These are phyloP conservation scores for Larimichthys polyactis DNA, from an alignment of 2,113 vertebrate species.

Conservation along the genomic window DNA sequence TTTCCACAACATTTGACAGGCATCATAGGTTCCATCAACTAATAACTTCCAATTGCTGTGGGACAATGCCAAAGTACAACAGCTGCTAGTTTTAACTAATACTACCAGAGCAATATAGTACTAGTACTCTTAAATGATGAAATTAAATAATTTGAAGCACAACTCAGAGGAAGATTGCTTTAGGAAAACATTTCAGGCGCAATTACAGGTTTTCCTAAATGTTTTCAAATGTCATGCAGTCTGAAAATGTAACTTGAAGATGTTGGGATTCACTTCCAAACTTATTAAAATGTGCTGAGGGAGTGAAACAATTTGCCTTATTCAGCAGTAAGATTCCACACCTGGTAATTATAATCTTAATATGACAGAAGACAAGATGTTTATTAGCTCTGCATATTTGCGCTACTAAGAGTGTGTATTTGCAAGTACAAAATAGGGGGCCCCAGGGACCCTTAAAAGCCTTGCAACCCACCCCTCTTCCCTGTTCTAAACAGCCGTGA, in stretches of 20 bases:
- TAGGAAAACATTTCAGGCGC: not conserved
- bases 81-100: slow-evolving; percentile 21
- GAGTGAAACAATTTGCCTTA: slow-evolving; percentile 16
- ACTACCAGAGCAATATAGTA: not conserved
- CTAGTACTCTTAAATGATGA: not conserved
- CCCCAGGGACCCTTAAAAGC: slow-evolving; percentile 75
- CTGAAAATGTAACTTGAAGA: slow-evolving; percentile 15
- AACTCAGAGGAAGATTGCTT: not conserved
- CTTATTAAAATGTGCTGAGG: slow-evolving; percentile 17
- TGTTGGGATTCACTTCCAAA: slow-evolving; percentile 17
- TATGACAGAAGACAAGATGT: slow-evolving; percentile 77
- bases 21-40: slow-evolving; percentile 83
- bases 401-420: slow-evolving; percentile 70
- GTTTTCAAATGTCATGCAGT: not conserved
- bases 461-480: slow-evolving; percentile 70
- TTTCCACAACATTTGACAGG: slow-evolving; percentile 89
- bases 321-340: slow-evolving; percentile 35
- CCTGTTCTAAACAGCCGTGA: slow-evolving; percentile 79
- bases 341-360: slow-evolving; percentile 70
- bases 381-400: slow-evolving; percentile 78
- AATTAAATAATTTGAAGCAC: not conserved
- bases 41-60: slow-evolving; percentile 71
- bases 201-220: slow-evolving; percentile 6
- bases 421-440: slow-evolving; percentile 75
- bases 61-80: slow-evolving; percentile 59